Base-by-base conservation (phyloP, 1,140 invertebrate species). In the Oreohelix idahoensis region DNA sequence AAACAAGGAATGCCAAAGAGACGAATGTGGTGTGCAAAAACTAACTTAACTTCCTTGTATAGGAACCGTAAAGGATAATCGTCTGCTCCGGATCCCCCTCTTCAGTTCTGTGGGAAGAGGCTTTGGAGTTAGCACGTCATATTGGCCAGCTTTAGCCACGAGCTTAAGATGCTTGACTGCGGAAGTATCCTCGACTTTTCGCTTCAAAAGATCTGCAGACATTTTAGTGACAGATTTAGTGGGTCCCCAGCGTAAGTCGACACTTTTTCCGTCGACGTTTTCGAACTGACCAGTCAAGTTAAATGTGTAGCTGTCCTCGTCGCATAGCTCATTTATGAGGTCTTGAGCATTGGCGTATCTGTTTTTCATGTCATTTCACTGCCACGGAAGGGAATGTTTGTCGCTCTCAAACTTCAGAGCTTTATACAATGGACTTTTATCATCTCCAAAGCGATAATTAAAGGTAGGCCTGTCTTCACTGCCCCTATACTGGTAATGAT, bases 401-500 rank as follows among this genome's bases (percentile, higher is more conserved):
- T 53, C 49, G 75, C 29, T 78, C 49, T 78, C 2, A 0, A 45
- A 5, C 51, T 58, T 78, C 26, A 78, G 32, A 29, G 45, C 75
- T 32, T 5, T n/a, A 39, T 75, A 75, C 10, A 75, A 75, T 32
- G 73, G 38, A 13, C 5, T 75, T 20, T 49, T 45, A 1, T 5
- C 23, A 38, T 45, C 39, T 49, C 73, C 73, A 39, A 75, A 75
- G 11, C n/a, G 11, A n/a, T 75, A 75, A 38, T 75, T 39, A 29
- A 75, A 39, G 1, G 73, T 75, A 10, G 73, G 73, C 32, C 75
- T 4, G 1, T 35, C 35, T 53, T 39, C 75, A 45, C 75, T 78
- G 8, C 75, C 75, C 10, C 51, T 29, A 39, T 78, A 38, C 75
- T 78, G 10, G 75, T 58, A 35, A 29, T 78, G 75, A 39, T 78